These are phyloP conservation scores for Cygnus buccinator DNA, from an alignment of 2,113 vertebrate genomes.

Conservation along the genomic window DNA sequence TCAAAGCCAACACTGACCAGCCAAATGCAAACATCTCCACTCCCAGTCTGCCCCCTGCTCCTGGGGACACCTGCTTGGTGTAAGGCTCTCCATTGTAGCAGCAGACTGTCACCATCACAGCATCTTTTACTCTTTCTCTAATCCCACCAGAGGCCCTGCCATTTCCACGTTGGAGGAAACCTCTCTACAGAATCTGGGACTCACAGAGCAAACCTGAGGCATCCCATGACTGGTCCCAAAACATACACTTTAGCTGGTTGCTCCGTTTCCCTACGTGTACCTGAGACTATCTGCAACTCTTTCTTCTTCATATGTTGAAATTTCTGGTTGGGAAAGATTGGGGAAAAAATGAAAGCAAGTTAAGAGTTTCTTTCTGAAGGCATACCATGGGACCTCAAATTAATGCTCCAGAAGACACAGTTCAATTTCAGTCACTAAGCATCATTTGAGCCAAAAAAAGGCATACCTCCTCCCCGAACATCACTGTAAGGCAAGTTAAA, in stretches of 20 bases:
- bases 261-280: not conserved
- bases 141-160: not conserved
- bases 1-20: not conserved
- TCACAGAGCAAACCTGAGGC: not conserved
- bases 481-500: not conserved
- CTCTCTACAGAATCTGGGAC: not conserved
- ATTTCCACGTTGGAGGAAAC: not conserved
- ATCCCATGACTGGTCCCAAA: not conserved
- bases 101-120: not conserved
- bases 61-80: not conserved
- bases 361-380: not conserved
- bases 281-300: not conserved
- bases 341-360: not conserved
- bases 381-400: not conserved
- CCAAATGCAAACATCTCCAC: rapidly evolving
- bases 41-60: rapidly evolving
- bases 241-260: not conserved
- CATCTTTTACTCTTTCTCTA: not conserved
- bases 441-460: not conserved
- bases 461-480: not conserved
- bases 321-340: not conserved
- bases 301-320: not conserved
- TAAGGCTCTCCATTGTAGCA: not conserved
- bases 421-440: not conserved
- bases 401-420: not conserved